phyloP scores from a whole-genome alignment of 2,888 invertebrate species.

The Leptura quadrifasciata region DNA sequence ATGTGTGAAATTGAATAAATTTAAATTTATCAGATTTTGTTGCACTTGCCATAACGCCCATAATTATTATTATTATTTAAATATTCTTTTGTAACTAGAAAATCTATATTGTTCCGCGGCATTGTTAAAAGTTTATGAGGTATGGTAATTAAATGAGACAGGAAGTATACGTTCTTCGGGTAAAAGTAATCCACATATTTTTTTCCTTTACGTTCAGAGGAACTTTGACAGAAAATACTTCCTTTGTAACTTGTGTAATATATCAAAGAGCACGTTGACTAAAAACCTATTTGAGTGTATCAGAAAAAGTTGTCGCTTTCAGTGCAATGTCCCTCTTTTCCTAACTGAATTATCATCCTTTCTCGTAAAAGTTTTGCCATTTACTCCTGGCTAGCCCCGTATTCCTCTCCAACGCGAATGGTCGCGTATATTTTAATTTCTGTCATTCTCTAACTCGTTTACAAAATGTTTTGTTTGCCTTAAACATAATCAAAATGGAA shows the following conservation, averaged over 20 bases:
- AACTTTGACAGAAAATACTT: slow-evolving; percentile 47
- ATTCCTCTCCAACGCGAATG: slow-evolving; percentile 62
- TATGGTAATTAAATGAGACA: slow-evolving; percentile 23
- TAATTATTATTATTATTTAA: no score
- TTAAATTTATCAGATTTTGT: no score
- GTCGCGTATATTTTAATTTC: slow-evolving; percentile 69
- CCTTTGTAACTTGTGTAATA: slow-evolving; percentile 46
- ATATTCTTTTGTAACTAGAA: no score
- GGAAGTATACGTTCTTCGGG: not conserved
- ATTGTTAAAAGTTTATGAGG: not conserved
- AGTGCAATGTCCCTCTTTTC: slow-evolving; percentile 64
- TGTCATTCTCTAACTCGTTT: slow-evolving; percentile 59
- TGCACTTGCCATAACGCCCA: no score
- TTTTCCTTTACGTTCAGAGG: slow-evolving; percentile 25
- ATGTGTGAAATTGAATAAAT: no score
- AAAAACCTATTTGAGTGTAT: slow-evolving; percentile 62
- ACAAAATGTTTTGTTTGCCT: slow-evolving; percentile 57
- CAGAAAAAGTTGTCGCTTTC: slow-evolving; percentile 65
- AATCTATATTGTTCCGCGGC: no score
- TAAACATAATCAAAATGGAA: slow-evolving; percentile 56
- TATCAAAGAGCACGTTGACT: slow-evolving; percentile 57
- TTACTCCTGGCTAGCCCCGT: slow-evolving; percentile 61
- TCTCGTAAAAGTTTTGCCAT: slow-evolving; percentile 69
- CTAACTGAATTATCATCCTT: slow-evolving; percentile 71
- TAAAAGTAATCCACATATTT: slow-evolving; percentile 24